Conservation (phyloP, 64 coral and sea anemone genomes). For the Astreopora myriophthalma region DNA sequence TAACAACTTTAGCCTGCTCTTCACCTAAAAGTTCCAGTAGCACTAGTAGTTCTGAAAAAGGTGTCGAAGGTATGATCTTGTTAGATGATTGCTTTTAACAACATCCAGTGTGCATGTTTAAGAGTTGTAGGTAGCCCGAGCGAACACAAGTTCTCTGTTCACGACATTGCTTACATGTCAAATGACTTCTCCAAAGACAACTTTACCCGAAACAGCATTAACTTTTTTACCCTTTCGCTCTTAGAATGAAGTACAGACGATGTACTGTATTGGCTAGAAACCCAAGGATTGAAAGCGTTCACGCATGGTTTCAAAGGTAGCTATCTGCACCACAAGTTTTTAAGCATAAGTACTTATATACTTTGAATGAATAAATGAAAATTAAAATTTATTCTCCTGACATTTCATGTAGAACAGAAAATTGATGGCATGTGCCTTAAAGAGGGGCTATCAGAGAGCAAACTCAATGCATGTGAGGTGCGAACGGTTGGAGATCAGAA, state of each 20-base stretch:
- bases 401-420: constrained; percentile 31
- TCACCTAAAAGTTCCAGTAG: background rate
- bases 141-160: background rate
- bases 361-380: constrained; percentile 10
- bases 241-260: constrained; percentile 11
- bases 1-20: background rate
- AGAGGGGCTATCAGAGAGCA: background rate
- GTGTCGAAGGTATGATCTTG: background rate
- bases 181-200: background rate
- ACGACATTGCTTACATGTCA: background rate
- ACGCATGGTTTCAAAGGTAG: constrained; percentile 34
- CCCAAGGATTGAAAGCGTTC: constrained; percentile 20
- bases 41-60: background rate
- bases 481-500: background rate
- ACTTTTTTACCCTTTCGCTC: background rate
- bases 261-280: constrained; percentile 31
- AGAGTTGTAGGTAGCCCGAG: background rate
- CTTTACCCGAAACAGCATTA: background rate
- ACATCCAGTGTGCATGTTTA: background rate
- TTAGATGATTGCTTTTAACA: background rate
- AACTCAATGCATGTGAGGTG: constrained; percentile 5
- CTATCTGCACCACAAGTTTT: background rate
- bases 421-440: constrained; percentile 48
- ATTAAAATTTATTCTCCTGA: constrained; percentile 34
- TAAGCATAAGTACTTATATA: background rate